Evolutionary conservation across 1,140 invertebrate species (phyloP).

Genomic region (Sinonovacula constricta): DNA sequence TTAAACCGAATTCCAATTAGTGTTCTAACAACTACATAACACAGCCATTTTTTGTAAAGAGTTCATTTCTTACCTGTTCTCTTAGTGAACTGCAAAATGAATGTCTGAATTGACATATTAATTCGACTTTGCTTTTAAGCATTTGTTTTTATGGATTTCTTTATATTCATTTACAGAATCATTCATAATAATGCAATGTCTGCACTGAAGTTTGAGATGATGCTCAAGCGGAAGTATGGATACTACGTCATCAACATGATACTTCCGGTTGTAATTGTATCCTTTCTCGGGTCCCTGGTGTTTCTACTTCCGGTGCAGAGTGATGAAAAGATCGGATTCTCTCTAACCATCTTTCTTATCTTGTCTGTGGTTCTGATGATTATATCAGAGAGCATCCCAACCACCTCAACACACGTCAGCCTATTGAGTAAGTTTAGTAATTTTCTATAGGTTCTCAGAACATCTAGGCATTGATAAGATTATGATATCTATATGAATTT

Average conservation of each 20-base stretch:
- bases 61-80: not conserved
- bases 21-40: no score
- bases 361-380: not conserved
- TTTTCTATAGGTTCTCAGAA: no score
- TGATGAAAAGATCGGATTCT: not conserved
- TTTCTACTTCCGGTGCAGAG: not conserved
- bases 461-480: no score
- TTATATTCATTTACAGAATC: not conserved
- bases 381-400: not conserved
- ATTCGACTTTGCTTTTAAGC: not conserved
- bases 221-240: not conserved
- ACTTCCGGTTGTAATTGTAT: not conserved
- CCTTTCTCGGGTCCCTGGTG: not conserved
- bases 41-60: not conserved
- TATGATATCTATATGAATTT: no score
- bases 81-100: not conserved
- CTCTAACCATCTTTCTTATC: not conserved
- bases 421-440: not conserved
- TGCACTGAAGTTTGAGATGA: not conserved
- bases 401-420: not conserved
- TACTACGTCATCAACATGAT: conserved; percentile 11
- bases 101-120: not conserved
- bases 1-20: no score
- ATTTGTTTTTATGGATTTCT: not conserved
- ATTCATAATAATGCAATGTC: not conserved